These are phyloP conservation scores for Chlorocebus sabaeus DNA, from an alignment of 2,113 vertebrate species.

Conservation along the genomic window DNA sequence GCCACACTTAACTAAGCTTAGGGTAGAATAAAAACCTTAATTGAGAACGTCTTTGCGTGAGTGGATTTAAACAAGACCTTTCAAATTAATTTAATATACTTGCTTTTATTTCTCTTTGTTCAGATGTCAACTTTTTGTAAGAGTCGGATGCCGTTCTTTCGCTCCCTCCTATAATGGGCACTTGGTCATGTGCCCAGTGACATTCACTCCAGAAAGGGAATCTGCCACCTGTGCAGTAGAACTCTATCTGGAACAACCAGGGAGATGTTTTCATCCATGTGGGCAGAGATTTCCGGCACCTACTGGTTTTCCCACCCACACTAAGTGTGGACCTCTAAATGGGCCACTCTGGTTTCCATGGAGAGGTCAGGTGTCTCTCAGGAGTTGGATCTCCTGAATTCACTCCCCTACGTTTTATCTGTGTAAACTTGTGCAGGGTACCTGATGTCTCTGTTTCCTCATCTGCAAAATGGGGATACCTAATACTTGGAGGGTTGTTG, in stretches of 20 bases:
- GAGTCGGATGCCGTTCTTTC: background rate
- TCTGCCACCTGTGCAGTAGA: background rate
- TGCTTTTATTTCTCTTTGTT: conserved; percentile 60
- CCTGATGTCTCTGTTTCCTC: background rate
- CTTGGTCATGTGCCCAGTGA: background rate
- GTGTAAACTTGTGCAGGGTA: background rate
- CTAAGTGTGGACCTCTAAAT: background rate
- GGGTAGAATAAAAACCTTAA: background rate
- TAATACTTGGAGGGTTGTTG: background rate
- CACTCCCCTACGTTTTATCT: background rate
- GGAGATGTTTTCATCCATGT: background rate
- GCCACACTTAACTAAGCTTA: background rate
- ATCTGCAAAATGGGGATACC: background rate
- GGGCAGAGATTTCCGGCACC: background rate
- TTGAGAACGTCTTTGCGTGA: background rate
- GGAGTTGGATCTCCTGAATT: background rate
- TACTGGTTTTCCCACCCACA: background rate
- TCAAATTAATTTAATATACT: conserved; percentile 13
- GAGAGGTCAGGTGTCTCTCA: background rate
- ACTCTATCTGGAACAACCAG: background rate
- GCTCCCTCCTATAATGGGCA: background rate
- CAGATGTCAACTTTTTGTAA: conserved; percentile 16
- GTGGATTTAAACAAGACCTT: conserved; percentile 20
- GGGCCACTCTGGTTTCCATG: background rate
- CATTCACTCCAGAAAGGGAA: background rate